Conservation (phyloP, 2,113 vertebrate species). For the Rhabdornis inornatus region DNA sequence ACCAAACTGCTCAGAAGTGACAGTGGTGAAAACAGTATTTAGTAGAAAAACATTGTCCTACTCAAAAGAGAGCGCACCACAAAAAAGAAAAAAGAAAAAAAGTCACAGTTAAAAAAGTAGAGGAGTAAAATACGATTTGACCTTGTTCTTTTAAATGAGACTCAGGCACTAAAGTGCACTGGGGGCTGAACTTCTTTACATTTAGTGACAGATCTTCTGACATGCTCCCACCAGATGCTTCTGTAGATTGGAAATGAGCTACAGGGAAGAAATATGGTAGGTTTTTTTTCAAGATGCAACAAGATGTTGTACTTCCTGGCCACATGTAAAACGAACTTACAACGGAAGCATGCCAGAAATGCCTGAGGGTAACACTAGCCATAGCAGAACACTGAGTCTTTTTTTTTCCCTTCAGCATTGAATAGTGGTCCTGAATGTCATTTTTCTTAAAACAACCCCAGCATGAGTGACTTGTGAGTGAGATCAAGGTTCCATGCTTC, state of each 20-base stretch:
- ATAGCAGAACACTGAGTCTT: conserved; percentile 38
- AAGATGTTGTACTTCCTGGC: conserved; percentile 74
- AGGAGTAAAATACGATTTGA: background rate
- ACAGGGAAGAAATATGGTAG: conserved; percentile 64
- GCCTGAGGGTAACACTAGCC: conserved; percentile 64
- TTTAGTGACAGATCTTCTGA: conserved; percentile 48
- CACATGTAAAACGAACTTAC: conserved; percentile 74
- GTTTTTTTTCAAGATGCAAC: conserved; percentile 73
- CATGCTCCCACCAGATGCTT: conserved; percentile 64
- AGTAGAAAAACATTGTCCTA: background rate
- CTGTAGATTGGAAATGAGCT: conserved; percentile 61
- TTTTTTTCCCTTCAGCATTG: background rate
- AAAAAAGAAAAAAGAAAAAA: background rate
- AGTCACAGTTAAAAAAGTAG: background rate
- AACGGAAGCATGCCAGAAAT: conserved; percentile 65
- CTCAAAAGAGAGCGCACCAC: background rate
- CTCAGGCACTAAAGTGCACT: background rate
- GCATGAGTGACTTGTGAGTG: conserved; percentile 19
- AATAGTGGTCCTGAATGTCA: conserved; percentile 40
- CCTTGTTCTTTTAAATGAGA: background rate
- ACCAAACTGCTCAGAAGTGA: background rate
- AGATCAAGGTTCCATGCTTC: conserved; percentile 21
- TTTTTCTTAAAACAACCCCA: conserved; percentile 60
- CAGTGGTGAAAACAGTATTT: background rate
- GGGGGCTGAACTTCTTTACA: background rate